Evolutionary conservation across 2,797 vertebrate genomes (phyloP).

Genomic region (Ciconia nigra): DNA sequence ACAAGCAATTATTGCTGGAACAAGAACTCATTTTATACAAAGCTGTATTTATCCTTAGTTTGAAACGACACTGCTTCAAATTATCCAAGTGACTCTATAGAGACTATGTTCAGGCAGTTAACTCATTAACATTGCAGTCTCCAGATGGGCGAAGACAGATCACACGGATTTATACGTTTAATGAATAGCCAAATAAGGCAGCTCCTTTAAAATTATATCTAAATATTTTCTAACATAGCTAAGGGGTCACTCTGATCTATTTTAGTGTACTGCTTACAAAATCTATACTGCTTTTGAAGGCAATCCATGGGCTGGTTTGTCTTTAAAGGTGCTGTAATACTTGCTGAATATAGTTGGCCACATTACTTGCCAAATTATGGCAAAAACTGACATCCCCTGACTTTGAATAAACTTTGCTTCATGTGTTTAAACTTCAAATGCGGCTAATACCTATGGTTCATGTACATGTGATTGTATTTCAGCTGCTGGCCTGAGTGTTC

Average conservation of each 20-base stretch:
- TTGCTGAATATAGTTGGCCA: background rate
- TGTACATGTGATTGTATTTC: background rate
- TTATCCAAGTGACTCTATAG: slow-evolving; percentile 23
- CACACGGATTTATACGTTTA: background rate
- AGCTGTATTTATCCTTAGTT: slow-evolving; percentile 51
- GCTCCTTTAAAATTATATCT: slow-evolving; percentile 1
- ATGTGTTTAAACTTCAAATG: background rate
- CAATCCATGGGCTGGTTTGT: background rate
- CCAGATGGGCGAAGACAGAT: slow-evolving; percentile 20
- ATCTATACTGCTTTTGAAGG: background rate
- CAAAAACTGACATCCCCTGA: background rate
- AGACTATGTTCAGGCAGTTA: slow-evolving; percentile 41
- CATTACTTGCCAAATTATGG: background rate
- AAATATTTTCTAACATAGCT: slow-evolving; percentile 44
- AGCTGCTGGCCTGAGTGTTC: background rate
- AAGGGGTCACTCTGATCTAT: background rate
- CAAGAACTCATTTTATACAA: slow-evolving; percentile 30
- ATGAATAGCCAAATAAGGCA: slow-evolving; percentile 11
- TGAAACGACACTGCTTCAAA: slow-evolving; percentile 22
- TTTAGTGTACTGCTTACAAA: background rate
- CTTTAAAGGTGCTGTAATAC: background rate
- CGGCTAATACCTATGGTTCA: background rate
- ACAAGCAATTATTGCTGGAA: slow-evolving; percentile 47
- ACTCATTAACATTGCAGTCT: slow-evolving; percentile 41
- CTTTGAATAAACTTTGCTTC: background rate